Conservation (phyloP, 2,113 vertebrate genomes). For the Rhynchomys soricoides region DNA sequence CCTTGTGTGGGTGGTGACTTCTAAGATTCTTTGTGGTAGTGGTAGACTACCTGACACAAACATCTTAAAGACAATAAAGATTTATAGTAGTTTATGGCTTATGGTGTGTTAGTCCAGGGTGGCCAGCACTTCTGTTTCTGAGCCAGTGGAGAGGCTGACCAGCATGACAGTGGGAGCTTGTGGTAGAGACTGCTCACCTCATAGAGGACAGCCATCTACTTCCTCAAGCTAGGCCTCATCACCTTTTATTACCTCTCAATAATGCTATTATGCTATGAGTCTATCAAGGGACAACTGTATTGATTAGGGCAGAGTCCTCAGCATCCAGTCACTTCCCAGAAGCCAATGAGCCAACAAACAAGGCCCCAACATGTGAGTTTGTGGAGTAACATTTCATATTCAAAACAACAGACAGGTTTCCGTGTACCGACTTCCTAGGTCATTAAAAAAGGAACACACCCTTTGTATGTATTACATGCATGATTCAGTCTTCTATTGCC, state of each 20-base stretch:
- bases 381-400: background rate
- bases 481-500: background rate
- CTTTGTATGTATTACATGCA: background rate
- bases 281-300: background rate
- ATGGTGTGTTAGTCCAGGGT: background rate
- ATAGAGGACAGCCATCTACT: background rate
- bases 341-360: background rate
- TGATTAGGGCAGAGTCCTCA: background rate
- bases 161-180: background rate
- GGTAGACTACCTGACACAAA: background rate
- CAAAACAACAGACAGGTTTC: background rate
- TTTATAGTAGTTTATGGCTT: background rate
- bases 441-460: background rate
- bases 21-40: background rate
- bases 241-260: background rate
- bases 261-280: too few species aligned
- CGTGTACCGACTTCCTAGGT: background rate
- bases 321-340: background rate
- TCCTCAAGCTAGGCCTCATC: background rate
- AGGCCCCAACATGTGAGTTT: background rate
- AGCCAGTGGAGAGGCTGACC: too few species aligned
- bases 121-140: background rate
- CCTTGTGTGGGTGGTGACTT: background rate
- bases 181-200: background rate
- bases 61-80: background rate